These are phyloP conservation scores for Willisornis vidua DNA, from an alignment of 2,113 vertebrate genomes.

Conservation along the genomic window DNA sequence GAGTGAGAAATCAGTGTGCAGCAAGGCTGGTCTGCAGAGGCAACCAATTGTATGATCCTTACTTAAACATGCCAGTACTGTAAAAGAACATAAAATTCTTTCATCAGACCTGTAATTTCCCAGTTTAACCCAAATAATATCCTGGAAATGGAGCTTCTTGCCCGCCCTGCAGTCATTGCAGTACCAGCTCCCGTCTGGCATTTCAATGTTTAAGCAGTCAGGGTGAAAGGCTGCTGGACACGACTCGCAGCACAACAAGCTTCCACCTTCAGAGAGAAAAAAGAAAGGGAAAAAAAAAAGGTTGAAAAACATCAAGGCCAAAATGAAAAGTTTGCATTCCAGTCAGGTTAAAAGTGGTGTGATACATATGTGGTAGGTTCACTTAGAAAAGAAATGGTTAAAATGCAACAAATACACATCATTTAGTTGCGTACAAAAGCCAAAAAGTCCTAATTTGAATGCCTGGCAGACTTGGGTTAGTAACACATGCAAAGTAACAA, in stretches of 20 bases:
- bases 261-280: slow-evolving; percentile 81
- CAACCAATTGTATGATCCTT: background rate
- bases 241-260: slow-evolving; percentile 94
- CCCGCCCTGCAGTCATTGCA: slow-evolving; percentile 96
- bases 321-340: background rate
- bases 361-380: background rate
- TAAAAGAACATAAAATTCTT: background rate
- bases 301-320: background rate
- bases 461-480: background rate
- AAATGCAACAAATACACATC: background rate
- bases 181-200: slow-evolving; percentile 99
- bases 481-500: slow-evolving; percentile 6
- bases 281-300: background rate
- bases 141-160: slow-evolving; percentile 93
- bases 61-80: background rate
- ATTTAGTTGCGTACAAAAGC: background rate
- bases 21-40: background rate
- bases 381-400: background rate
- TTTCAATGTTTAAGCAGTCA: slow-evolving; percentile 94
- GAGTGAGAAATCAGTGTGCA: background rate
- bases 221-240: slow-evolving; percentile 98
- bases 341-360: background rate
- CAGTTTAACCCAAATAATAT: slow-evolving; percentile 98
- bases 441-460: background rate
- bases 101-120: slow-evolving; percentile 91